Evolutionary conservation across 2,797 vertebrate genomes (phyloP), one percentile per base, ranked within the genome.

Genomic region (Coracias cyanogaster): DNA sequence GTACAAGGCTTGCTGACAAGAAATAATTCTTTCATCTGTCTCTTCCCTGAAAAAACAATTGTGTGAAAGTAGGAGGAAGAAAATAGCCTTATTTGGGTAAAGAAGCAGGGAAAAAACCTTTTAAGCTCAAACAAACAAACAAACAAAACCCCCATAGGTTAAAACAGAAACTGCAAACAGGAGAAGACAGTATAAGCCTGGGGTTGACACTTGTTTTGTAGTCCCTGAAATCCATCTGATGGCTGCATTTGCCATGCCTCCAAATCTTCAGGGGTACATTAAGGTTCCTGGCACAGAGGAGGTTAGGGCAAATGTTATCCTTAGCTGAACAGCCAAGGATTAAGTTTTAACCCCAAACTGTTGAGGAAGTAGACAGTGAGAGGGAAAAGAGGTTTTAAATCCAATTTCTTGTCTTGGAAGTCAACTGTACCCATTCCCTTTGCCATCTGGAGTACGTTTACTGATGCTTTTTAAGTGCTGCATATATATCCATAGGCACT

Each of bases 21-120:
- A 86, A 94, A 58, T 78, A 93, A 48, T 86, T 57, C 86, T 96
- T 97, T 96, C 51, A 90, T 96, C 84, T 96, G 35, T 85, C 71
- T 94, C 51, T 79, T 96, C 61, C 60, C 74, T 79, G 77, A 79
- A 86, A 91, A 26, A 49, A 93, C 13, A 15, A 65, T 82, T 55
- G 45, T 65, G 48, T 93, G 82, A 74, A 86, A 92, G 55, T 48
- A 57, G 71, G 43, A 96, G 94, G 91, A 88, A 78, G 54, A 91
- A 85, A 93, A 90, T 69, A 86, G 39, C 57, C 79, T 92, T 77
- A 61, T 77, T 94, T 94, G 41, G 82, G 61, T 93, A 62, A 80
- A 82, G 29, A 86, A 43, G 18, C n/a, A 12, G 37, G 7, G 16
- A 1, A 1, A 19, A 28, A 12, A 37, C 16, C 0, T n/a, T 74